Evolutionary conservation across 2,113 vertebrate genomes (phyloP).

Genomic region (Sterrhoptilus dennistouni): DNA sequence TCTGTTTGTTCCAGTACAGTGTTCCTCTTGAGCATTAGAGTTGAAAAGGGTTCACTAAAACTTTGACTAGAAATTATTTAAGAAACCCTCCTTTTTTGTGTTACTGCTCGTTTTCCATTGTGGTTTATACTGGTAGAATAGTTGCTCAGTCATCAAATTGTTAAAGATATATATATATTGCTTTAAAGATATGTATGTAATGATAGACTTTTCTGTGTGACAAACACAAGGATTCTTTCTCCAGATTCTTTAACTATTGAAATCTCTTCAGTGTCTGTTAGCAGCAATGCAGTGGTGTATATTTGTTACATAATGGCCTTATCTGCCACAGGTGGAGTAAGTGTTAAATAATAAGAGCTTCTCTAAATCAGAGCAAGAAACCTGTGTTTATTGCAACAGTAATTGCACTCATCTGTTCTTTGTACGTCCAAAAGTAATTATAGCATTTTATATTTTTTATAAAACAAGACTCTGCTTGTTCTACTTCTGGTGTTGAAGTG

Average conservation of each 20-base stretch:
- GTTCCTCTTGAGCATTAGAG: neutral
- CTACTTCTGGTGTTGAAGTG: neutral
- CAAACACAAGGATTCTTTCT: neutral
- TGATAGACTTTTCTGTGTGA: neutral
- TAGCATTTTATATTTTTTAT: neutral
- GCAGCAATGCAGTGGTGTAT: neutral
- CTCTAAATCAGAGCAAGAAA: neutral
- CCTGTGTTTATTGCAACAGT: neutral
- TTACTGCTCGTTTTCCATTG: neutral
- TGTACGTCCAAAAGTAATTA: neutral
- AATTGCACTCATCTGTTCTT: neutral
- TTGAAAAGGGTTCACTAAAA: neutral
- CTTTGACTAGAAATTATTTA: neutral
- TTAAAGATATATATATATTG: neutral
- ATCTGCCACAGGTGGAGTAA: neutral
- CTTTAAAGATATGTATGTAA: neutral
- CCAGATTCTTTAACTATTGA: neutral
- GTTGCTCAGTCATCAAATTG: neutral
- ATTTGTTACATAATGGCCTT: neutral
- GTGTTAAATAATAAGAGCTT: neutral
- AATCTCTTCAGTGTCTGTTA: neutral
- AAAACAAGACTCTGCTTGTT: slow-evolving; percentile 3
- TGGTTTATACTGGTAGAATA: neutral
- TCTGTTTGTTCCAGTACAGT: neutral
- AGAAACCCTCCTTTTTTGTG: neutral